Evolutionary conservation across 2,888 invertebrate species (phyloP), one percentile per base, ranked within the genome.

Genomic region (Macaria liturata): DNA sequence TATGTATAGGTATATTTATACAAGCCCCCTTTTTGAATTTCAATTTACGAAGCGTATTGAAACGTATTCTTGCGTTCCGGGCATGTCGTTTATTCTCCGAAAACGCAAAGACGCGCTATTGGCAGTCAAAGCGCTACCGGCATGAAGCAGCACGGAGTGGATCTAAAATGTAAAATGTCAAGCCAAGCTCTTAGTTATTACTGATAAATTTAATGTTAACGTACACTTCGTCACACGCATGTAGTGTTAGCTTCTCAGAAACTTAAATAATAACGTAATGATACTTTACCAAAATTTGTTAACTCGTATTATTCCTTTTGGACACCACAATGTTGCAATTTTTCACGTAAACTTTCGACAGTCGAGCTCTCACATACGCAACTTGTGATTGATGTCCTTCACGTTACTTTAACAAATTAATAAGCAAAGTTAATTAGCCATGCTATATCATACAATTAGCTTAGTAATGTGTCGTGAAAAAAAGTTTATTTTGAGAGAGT

Each of bases 371-470:
- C 47, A 43, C 54, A 60, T 9, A 46, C 46, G 46, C 48, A 61
- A 64, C 55, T 60, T 62, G 49, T 65, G 65, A 62, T 65, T 58
- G 65, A 65, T 65, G 61, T 44, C 32, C 44, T 52, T 47, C 49
- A 45, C 52, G 47, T 55, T 54, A 57, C 46, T 49, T 52, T 31
- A 20, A 46, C 45, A 56, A 49, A 32, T 57, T 61, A 48, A 55
- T 51, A 45, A 48, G 54, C 52, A 49, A 58, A 59, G 56, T 61
- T 53, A 42, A 62, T 55, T 54, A 54, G 58, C 51, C 42, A 45
- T 52, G 39, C 52, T 60, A 58, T 58, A 54, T 59, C 57, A 57
- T 32, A 50, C 54, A 64, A 61, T 58, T 54, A 55, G 20, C 20
- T 44, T 1, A 37, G 34, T 20, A 3, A 6, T 6, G 7, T 37